Evolutionary conservation across 2,113 vertebrate genomes (phyloP).

Genomic region (Heteronetta atricapilla): DNA sequence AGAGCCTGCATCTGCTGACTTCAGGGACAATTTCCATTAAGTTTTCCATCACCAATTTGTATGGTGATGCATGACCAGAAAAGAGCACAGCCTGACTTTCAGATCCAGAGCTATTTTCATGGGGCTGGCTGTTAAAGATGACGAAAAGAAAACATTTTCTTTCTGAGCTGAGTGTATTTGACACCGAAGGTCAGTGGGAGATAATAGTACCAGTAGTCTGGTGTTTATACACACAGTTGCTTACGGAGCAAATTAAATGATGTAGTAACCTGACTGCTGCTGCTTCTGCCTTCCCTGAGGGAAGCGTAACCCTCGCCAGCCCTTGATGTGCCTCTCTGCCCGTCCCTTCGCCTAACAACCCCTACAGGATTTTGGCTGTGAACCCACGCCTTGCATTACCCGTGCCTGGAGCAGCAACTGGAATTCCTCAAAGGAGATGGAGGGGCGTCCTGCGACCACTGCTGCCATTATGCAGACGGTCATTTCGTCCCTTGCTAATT

Average conservation of each 20-base stretch:
- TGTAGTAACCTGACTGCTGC: conserved; percentile 8
- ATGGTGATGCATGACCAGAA: conserved; percentile 23
- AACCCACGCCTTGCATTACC: background rate
- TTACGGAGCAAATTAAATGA: background rate
- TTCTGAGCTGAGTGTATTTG: background rate
- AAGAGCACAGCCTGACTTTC: conserved; percentile 29
- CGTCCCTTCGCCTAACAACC: background rate
- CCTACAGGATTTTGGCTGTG: background rate
- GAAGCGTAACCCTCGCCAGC: background rate
- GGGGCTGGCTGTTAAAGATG: conserved; percentile 24
- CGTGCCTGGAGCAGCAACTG: background rate
- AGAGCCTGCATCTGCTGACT: conserved; percentile 18
- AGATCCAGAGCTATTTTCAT: conserved; percentile 32
- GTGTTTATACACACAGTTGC: background rate
- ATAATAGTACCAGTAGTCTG: background rate
- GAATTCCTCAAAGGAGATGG: conserved; percentile 7
- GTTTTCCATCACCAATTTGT: conserved; percentile 50
- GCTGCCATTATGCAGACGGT: background rate
- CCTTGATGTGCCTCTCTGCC: background rate
- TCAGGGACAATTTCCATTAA: conserved; percentile 34
- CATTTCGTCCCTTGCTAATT: conserved; percentile 25
- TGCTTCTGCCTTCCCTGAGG: background rate
- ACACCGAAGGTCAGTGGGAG: conserved; percentile 8
- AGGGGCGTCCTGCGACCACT: background rate
- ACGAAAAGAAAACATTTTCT: conserved; percentile 37